These are phyloP conservation scores for Hyposoter dolosus DNA, from an alignment of 2,888 invertebrate genomes.

Conservation along the genomic window DNA sequence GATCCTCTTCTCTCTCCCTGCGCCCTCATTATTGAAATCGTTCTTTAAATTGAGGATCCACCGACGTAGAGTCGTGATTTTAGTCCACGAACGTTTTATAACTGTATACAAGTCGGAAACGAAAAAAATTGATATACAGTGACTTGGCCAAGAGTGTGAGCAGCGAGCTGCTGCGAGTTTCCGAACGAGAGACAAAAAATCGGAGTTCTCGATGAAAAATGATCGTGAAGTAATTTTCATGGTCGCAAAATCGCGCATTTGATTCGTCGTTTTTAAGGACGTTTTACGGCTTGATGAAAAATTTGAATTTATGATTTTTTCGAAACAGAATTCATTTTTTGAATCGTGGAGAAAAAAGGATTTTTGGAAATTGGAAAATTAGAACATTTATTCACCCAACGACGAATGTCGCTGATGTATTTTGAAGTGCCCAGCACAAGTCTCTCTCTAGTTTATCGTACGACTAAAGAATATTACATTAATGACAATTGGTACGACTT, in stretches of 20 bases:
- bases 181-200: too few species aligned
- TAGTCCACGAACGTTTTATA: constrained; percentile 14
- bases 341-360: too few species aligned
- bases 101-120: constrained; percentile 3
- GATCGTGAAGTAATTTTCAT: too few species aligned
- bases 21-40: constrained; percentile 63
- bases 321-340: too few species aligned
- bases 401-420: neutral
- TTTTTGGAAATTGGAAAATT: too few species aligned
- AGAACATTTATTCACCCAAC: neutral
- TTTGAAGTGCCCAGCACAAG: neutral
- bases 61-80: constrained; percentile 36
- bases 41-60: constrained; percentile 64
- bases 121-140: neutral
- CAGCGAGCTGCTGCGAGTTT: too few species aligned
- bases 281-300: too few species aligned
- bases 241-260: neutral
- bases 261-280: neutral
- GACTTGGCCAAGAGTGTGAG: neutral
- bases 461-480: constrained; percentile 60
- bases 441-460: constrained; percentile 30
- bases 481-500: constrained; percentile 52
- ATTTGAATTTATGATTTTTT: too few species aligned
- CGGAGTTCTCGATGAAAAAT: too few species aligned
- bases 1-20: neutral